Base-by-base conservation (phyloP, 2,113 vertebrate species). In the Alligator sinensis region DNA sequence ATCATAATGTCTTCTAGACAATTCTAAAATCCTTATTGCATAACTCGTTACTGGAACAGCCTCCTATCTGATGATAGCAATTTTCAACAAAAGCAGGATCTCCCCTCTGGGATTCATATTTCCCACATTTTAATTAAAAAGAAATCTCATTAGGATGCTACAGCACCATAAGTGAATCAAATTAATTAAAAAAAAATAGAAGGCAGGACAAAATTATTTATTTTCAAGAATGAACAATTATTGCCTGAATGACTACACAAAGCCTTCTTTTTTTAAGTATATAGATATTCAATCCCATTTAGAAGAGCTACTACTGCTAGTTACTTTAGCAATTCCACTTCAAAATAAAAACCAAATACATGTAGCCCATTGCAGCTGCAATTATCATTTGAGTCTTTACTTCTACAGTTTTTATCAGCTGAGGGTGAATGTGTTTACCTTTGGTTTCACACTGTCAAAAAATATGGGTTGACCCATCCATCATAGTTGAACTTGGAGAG, bases 131-230 rank as follows among this genome's bases (percentile, higher is more conserved):
- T 96, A 94, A 96, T 95, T 94, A 96, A 93, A 95, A 95, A 84
- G 80, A 95, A 96, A 94, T 94, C 80, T 70, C 78, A 94, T 92
- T 92, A 96, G 94, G 94, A 89, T 59, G 64, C 93, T 34, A 80
- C 60, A 84, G 2, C 66, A 75, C 64, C 94, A 94, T 55, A 91
- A 94, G 77, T 89, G 80, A 93, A 94, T 84, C 54, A 70, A 95
- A 93, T 93, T 94, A 94, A 96, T 90, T 74, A 0, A 0, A 64
- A 93, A 59, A 63, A 13, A 11, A 62, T 1, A 57, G 5, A 93
- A 89, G 12, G 63, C 0, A 0, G 10, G 24, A 84, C 25, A 87
- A 92, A 93, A 76, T 60, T 64, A 1, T 88, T 91, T 94, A 1
- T 88, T 91, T 94, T 60, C 62, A 77, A 59, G 62, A 82, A 21